These are phyloP conservation scores for Deilephila porcellus DNA, from an alignment of 2,888 invertebrate genomes.

Conservation along the genomic window DNA sequence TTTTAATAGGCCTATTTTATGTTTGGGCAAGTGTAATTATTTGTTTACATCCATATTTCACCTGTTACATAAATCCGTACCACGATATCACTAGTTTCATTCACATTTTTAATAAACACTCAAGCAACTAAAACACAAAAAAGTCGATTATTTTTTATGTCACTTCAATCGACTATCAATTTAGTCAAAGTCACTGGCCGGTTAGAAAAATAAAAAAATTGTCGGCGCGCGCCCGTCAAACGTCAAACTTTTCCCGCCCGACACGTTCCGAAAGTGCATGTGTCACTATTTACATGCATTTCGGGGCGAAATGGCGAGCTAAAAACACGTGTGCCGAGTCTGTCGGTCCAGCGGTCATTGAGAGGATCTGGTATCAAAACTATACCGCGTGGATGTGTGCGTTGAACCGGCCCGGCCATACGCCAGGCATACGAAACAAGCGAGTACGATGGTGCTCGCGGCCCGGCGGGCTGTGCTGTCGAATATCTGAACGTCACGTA, in stretches of 20 bases:
- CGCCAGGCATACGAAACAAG: constrained; percentile 80
- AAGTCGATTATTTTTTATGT: constrained; percentile 20
- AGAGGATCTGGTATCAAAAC: constrained; percentile 81
- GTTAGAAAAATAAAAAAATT: constrained; percentile 52
- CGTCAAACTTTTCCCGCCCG: constrained; percentile 68
- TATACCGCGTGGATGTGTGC: constrained; percentile 77
- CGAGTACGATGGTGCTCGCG: constrained; percentile 50
- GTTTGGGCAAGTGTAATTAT: constrained; percentile 11
- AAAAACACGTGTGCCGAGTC: constrained; percentile 84
- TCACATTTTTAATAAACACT: constrained; percentile 15
- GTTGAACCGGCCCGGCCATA: constrained; percentile 77
- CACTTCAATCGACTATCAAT: constrained; percentile 22
- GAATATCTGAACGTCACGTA: constrained; percentile 78
- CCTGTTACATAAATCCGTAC: constrained; percentile 20
- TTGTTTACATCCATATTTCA: constrained; percentile 23
- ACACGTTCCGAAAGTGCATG: constrained; percentile 47
- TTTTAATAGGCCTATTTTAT: constrained; percentile 21
- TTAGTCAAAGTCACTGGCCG: constrained; percentile 42
- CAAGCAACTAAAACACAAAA: constrained; percentile 19
- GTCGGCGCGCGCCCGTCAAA: constrained; percentile 52
- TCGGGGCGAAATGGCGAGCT: constrained; percentile 58
- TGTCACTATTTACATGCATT: constrained; percentile 76
- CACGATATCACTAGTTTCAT: constrained; percentile 11
- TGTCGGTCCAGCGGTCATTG: constrained; percentile 88
- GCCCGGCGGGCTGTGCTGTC: constrained; percentile 60